Evolutionary conservation across 1,140 invertebrate species (phyloP).

Genomic region (Brachionus calyciflorus): DNA sequence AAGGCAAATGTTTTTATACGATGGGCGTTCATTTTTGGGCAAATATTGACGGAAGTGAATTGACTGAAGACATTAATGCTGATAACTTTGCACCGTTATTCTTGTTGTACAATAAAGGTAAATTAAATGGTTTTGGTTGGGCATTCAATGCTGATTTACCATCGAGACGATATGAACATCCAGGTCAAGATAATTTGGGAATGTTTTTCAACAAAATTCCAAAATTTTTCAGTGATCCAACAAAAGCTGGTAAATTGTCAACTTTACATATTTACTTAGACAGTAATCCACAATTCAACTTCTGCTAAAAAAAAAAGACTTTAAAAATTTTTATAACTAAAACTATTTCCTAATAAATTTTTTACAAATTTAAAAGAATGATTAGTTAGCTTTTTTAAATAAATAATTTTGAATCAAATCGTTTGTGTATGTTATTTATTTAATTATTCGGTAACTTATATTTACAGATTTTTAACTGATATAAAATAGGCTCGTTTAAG

Average conservation of each 20-base stretch:
- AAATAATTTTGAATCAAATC: too few relatives aligned
- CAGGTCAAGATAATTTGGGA: conserved; percentile 48
- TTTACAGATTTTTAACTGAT: too few relatives aligned
- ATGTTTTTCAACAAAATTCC: conserved; percentile 49
- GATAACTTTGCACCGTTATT: conserved; percentile 54
- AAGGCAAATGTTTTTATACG: conserved; percentile 54
- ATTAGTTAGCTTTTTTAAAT: too few relatives aligned
- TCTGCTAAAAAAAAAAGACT: conserved; percentile 50
- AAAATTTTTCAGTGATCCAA: conserved; percentile 44
- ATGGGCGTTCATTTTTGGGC: conserved; percentile 58
- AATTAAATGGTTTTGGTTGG: conserved; percentile 56
- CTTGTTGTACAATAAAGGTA: conserved; percentile 55
- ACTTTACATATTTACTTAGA: conserved; percentile 51
- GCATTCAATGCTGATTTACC: conserved; percentile 49
- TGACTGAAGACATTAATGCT: conserved; percentile 50
- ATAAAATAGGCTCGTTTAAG: too few relatives aligned
- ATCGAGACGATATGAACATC: conserved; percentile 51
- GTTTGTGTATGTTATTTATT: too few relatives aligned
- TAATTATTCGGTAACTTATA: too few relatives aligned
- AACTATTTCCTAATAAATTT: too few relatives aligned
- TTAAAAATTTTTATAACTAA: too few relatives aligned
- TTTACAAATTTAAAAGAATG: too few relatives aligned
- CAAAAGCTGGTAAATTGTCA: conserved; percentile 39
- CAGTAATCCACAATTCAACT: conserved; percentile 49
- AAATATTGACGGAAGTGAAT: conserved; percentile 46